These are phyloP conservation scores for Zaprionus camerounensis DNA, from an alignment of 1,140 invertebrate species.

Conservation along the genomic window DNA sequence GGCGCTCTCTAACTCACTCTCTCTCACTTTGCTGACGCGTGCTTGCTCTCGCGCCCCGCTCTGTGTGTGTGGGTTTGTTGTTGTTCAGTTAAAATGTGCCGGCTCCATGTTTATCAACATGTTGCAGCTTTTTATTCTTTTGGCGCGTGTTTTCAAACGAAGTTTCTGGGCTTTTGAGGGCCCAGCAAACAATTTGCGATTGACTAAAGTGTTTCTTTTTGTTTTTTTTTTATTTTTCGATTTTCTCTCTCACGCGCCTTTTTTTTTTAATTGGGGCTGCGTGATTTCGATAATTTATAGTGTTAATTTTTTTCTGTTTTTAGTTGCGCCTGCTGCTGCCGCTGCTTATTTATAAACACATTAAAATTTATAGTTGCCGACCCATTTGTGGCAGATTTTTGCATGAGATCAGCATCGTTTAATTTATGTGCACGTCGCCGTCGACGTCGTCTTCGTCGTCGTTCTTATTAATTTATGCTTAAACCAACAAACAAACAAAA, in stretches of 20 bases:
- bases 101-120: conserved; percentile 49
- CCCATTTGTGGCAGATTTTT: conserved; percentile 60
- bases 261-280: conserved; percentile 54
- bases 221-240: neutral
- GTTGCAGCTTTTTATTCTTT: conserved; percentile 45
- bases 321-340: conserved; percentile 32
- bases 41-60: conserved; percentile 5
- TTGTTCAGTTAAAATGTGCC: conserved; percentile 36
- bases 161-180: conserved; percentile 27
- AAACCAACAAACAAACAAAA: conserved; percentile 50
- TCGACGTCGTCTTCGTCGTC: conserved; percentile 33
- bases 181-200: conserved; percentile 11
- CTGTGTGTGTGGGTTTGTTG: conserved; percentile 34
- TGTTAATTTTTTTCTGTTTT: conserved; percentile 45
- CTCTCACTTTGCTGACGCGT: neutral
- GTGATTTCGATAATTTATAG: conserved; percentile 70
- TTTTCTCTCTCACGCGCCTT: conserved; percentile 9
- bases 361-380: conserved; percentile 73
- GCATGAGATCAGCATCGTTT: conserved; percentile 71
- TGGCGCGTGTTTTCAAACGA: conserved; percentile 47
- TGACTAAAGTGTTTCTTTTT: conserved; percentile 1
- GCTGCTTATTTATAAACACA: conserved; percentile 77
- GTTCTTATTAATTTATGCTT: conserved; percentile 57
- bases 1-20: conserved; percentile 10
- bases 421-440: conserved; percentile 67